Base-by-base conservation (phyloP, 92 coral and sea anemone genomes). In the Palythoa heliodiscus region DNA sequence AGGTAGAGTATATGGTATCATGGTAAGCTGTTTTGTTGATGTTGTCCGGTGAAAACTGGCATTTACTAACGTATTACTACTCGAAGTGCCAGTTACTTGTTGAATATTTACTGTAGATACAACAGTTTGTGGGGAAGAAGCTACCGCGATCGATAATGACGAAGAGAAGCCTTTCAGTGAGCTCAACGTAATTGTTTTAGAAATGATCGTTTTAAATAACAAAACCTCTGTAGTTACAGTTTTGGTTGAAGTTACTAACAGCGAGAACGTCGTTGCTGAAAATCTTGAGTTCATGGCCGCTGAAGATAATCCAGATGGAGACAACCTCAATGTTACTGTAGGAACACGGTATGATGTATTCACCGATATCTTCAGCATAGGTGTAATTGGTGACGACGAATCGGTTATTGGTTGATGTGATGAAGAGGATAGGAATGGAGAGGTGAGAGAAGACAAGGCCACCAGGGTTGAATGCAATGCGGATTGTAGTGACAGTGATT, bases 181-280 rank as follows among this genome's bases (percentile, higher is more conserved):
- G 9, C 60, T 12, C 40, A 48, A 60, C 4, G 25, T 19, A 11
- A 53, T 48, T 85, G 83, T 38, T 83, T 60, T 35, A 47, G 87
- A 38, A 40, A 67, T 52, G 70, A 57, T n/a, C 57, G 25, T 57
- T 64, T n/a, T 25, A 16, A 12, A 43, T 12, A 22, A 2, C 53
- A 35, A 25, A 40, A 20, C 17, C 8, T 50, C 81, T 9, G 20
- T 58, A 3, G 69, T 37, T 35, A 20, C n/a, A 70, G 57, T 53
- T 35, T 76, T 63, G 11, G 61, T 4, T 64, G 81, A 37, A 39
- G 77, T 10, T 47, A 73, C 50, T 58, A 73, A 24, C 25, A 48
- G 15, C 25, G 15, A 23, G 55, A 7, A 13, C 10, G 29, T 9
- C 2, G 14, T 11, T 43, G 74, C 3, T 78, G 54, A 47, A 66